Evolutionary conservation across 2,113 vertebrate genomes (phyloP).

Genomic region (Trematocara macrostoma): DNA sequence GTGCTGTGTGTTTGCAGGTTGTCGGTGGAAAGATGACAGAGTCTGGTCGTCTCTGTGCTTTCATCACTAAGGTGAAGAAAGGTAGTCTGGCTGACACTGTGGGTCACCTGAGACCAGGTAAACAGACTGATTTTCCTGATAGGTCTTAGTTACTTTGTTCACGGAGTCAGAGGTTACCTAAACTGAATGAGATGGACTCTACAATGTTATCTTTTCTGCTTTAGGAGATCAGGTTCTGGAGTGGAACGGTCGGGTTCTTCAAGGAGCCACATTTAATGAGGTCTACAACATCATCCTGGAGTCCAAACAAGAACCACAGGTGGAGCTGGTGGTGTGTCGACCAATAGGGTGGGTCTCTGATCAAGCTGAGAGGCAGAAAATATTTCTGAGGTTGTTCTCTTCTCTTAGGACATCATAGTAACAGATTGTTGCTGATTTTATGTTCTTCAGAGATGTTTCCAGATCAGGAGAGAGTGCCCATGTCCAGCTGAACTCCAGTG

Average conservation of each 20-base stretch:
- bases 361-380: background rate
- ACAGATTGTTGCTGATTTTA: background rate
- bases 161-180: background rate
- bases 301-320: slow-evolving; percentile 93
- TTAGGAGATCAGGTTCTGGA: slow-evolving; percentile 96
- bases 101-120: slow-evolving; percentile 95
- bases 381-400: background rate
- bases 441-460: slow-evolving; percentile 82
- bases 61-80: slow-evolving; percentile 98
- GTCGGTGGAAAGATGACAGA: slow-evolving; percentile 97
- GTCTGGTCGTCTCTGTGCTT: slow-evolving; percentile 93
- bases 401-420: background rate
- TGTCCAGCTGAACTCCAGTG: slow-evolving; percentile 89
- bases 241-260: slow-evolving; percentile 89
- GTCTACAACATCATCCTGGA: slow-evolving; percentile 97
- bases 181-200: background rate
- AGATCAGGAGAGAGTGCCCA: slow-evolving; percentile 86
- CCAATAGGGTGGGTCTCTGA: slow-evolving; percentile 80
- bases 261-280: slow-evolving; percentile 95
- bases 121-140: background rate
- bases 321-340: slow-evolving; percentile 91
- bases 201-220: background rate
- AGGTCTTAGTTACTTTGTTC: background rate
- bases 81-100: slow-evolving; percentile 97
- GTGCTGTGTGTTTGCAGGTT: slow-evolving; percentile 72